Evolutionary conservation across 2,113 vertebrate species (phyloP), one percentile per base, ranked within the genome.

Genomic region (Brachyistius frenatus): DNA sequence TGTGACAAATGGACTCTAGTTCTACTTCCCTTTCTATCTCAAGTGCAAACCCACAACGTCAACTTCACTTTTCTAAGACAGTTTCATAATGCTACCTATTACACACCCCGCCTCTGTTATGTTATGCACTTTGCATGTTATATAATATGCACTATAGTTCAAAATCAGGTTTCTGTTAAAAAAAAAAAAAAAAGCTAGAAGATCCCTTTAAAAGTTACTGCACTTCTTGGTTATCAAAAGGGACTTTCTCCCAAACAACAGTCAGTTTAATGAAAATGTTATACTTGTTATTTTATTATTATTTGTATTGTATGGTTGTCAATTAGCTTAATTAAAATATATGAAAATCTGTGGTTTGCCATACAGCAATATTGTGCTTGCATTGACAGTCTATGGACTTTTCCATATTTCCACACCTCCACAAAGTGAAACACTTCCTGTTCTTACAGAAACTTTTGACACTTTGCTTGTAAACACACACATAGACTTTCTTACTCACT

Each of bases 1-100:
- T 14, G 13, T 66, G 56, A 55, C 15, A 64, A 9, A 61, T 78
- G 14, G 54, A 52, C 47, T 63, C 36, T 46, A 73, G 15, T 77
- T 73, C 14, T 80, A 68, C 87, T 92, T 92, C 87, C 79, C 75
- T 63, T 33, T 66, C 16, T 31, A 55, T 50, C 62, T 80, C 55
- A 49, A 64, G 47, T 53, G 16, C 16, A 70, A 76, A 67, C 13
- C 58, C 37, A 41, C 64, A 63, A 44, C 35, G 44, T 56, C 33
- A 57, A 57, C 83, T 74, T 90, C 69, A 61, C 65, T 73, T 74
- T 73, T 77, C 50, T 33, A 3, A 9, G 9, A 49, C 7, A 5
- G 64, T 78, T 74, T 72, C 66, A 63, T 23, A 46, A 56, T 44
- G 61, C 0, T 53, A 33, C 61, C 66, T 54, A 30, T 70, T 71